Conservation (phyloP, 2,888 invertebrate species). For the Xylota segnis region DNA sequence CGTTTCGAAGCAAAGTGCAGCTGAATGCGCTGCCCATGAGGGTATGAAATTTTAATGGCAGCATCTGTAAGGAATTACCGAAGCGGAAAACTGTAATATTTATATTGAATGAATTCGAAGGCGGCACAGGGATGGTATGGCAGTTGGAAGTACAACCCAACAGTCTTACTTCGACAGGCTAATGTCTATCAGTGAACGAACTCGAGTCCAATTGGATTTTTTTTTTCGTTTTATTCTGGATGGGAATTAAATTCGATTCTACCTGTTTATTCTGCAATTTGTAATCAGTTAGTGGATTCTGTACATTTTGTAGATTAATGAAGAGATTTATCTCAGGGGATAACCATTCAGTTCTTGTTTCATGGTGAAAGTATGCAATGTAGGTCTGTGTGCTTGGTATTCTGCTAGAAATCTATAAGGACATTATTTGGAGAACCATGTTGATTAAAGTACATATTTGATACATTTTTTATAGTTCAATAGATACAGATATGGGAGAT, state of each 20-base stretch:
- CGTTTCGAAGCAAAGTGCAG: constrained; percentile 32
- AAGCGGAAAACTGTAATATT: constrained; percentile 57
- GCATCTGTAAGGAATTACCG: constrained; percentile 36
- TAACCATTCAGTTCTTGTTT: neutral
- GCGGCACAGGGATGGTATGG: neutral
- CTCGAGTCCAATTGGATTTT: constrained; percentile 21
- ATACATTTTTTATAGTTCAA: too few species aligned
- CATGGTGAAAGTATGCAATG: neutral
- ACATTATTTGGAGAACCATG: too few species aligned
- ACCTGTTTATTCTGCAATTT: constrained; percentile 49
- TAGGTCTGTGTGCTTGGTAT: neutral
- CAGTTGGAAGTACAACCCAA: neutral
- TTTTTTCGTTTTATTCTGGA: neutral
- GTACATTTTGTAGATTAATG: constrained; percentile 24
- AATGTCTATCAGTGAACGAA: constrained; percentile 35
- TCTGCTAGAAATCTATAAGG: neutral
- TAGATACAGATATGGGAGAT: too few species aligned
- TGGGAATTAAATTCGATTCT: constrained; percentile 50
- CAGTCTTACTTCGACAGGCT: neutral
- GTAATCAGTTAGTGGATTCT: constrained; percentile 38
- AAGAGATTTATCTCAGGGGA: constrained; percentile 11
- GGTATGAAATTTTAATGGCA: constrained; percentile 40
- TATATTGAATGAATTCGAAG: constrained; percentile 43
- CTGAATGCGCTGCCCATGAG: constrained; percentile 26
- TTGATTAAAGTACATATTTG: too few species aligned